phyloP scores from a whole-genome alignment of 1,140 invertebrate species.

The Dinoponera quadriceps region DNA sequence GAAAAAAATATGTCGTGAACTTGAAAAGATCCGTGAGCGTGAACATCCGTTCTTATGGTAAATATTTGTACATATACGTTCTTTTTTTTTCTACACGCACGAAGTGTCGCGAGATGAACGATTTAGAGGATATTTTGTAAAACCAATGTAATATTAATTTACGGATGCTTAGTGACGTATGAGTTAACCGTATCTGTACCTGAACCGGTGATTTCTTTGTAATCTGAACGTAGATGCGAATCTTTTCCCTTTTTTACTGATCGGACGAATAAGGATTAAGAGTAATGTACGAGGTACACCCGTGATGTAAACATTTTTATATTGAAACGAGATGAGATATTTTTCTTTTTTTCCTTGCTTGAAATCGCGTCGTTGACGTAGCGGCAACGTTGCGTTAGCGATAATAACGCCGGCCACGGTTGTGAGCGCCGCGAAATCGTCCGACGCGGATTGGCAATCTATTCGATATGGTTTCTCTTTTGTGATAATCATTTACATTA shows the following conservation, averaged over 20 bases:
- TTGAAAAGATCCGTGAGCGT: neutral
- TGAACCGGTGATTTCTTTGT: slow-evolving; percentile 51
- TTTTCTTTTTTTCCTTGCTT: slow-evolving; percentile 11
- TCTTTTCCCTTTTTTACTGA: slow-evolving; percentile 29
- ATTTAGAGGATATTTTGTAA: slow-evolving; percentile 49
- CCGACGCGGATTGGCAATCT: neutral
- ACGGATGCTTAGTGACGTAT: slow-evolving; percentile 45
- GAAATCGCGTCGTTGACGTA: neutral
- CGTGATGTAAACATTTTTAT: neutral
- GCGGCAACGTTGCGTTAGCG: too few species aligned
- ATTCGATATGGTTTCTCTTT: slow-evolving; percentile 43
- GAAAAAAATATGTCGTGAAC: neutral
- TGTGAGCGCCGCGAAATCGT: too few species aligned
- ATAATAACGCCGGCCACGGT: too few species aligned
- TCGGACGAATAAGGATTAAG: neutral
- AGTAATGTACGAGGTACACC: neutral
- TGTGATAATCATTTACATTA: slow-evolving; percentile 57
- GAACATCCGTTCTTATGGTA: slow-evolving; percentile 39
- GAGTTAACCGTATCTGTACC: slow-evolving; percentile 55
- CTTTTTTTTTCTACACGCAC: slow-evolving; percentile 37
- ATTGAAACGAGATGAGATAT: neutral
- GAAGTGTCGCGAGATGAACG: slow-evolving; percentile 24
- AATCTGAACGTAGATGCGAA: slow-evolving; percentile 47
- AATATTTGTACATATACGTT: slow-evolving; percentile 58
- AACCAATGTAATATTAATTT: slow-evolving; percentile 51